Base-by-base conservation (phyloP, 2,888 invertebrate genomes). In the Julus scanicus region DNA sequence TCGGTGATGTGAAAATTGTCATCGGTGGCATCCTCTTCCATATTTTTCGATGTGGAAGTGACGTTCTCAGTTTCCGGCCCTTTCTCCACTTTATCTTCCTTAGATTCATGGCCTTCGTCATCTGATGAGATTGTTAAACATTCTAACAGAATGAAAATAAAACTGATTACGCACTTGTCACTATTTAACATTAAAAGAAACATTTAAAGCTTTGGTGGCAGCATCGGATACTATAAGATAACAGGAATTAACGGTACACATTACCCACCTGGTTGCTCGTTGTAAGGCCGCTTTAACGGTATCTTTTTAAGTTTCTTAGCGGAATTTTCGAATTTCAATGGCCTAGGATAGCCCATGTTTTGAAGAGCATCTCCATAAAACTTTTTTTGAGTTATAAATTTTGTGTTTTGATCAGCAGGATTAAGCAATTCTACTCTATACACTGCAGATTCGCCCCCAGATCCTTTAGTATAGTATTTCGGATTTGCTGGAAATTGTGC, bases 121-220 rank as follows among this genome's bases (percentile, higher is more conserved):
- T 87, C 87, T 0, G 87, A 87, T 37, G 87, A 87, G 63, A 87
- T 63, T 6, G 87, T 87, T 40, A 63, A 63, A 40, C 87, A 87
- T 87, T 87, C 87, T 87, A 87, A 29, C 2, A 87, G 6, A 87
- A 87, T 11, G 29, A 9, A n/a, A 29, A 29, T 2, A 29, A 1
- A 17, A 17, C 5, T 9, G 20, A 49, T 49, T 49, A 29, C n/a
- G n/a, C n/a, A n/a, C n/a, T n/a, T n/a, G n/a, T n/a, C n/a, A n/a
- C n/a, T n/a, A n/a, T n/a, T n/a, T n/a, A n/a, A n/a, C n/a, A n/a
- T n/a, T n/a, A n/a, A n/a, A n/a, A n/a, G n/a, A n/a, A n/a, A n/a
- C n/a, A n/a, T n/a, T n/a, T n/a, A n/a, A n/a, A n/a, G n/a, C n/a
- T n/a, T n/a, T n/a, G n/a, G n/a, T n/a, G n/a, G n/a, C n/a, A n/a